A percentile compares a stretch with the other conserved stretches of the same genome.
phyloP scores from a whole-genome alignment of 1,140 invertebrate genomes.

The Papilio aristodemus region DNA sequence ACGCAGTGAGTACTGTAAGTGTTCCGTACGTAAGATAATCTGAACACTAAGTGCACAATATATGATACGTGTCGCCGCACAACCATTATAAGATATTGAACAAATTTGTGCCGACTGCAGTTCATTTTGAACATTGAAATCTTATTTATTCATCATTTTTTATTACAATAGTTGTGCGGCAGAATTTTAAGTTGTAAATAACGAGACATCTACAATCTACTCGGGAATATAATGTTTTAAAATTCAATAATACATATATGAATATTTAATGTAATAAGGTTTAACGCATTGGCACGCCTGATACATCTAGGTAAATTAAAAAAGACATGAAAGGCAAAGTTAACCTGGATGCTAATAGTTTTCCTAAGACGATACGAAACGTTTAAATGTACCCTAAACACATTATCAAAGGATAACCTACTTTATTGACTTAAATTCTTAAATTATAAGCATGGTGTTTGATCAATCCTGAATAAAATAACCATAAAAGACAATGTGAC shows the following conservation, averaged over 20 bases:
- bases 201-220: neutral
- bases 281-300: conserved; percentile 30
- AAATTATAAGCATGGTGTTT: neutral
- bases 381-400: conserved; percentile 22
- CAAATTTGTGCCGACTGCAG: conserved; percentile 3
- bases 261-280: conserved; percentile 16
- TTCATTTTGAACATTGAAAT: neutral
- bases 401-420: conserved; percentile 18
- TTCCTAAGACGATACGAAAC: neutral
- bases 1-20: conserved; percentile 21
- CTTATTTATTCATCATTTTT: neutral
- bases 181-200: conserved; percentile 1
- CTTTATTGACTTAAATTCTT: conserved; percentile 16
- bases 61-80: neutral
- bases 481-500: conserved; percentile 32
- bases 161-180: neutral
- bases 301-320: neutral
- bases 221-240: neutral
- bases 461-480: conserved; percentile 31
- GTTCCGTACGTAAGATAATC: conserved; percentile 14
- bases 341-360: conserved; percentile 8
- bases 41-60: conserved; percentile 27
- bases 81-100: conserved; percentile 13
- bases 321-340: neutral
- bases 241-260: conserved; percentile 21